These are phyloP conservation scores for Lepisosteus oculatus DNA, from an alignment of 2,113 vertebrate genomes.

Conservation along the genomic window DNA sequence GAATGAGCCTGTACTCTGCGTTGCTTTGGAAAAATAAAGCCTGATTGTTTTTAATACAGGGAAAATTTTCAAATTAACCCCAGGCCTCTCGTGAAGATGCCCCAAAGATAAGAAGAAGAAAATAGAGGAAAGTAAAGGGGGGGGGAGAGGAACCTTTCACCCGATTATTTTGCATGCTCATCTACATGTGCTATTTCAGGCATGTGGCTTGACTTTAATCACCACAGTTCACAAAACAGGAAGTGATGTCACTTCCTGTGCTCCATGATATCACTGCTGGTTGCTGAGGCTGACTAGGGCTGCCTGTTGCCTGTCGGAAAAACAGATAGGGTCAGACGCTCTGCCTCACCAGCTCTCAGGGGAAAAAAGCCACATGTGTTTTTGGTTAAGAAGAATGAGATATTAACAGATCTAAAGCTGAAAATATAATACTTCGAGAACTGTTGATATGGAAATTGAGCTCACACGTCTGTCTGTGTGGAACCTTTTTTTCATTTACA, in stretches of 20 bases:
- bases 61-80: slow-evolving; percentile 32
- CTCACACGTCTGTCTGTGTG: too few relatives aligned
- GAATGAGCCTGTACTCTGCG: slow-evolving; percentile 32
- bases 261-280: slow-evolving; percentile 60
- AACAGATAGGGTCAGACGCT: slow-evolving; percentile 53
- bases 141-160: slow-evolving; percentile 44
- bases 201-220: slow-evolving; percentile 38
- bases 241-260: slow-evolving; percentile 70
- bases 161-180: slow-evolving; percentile 49
- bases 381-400: slow-evolving; percentile 45
- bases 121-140: slow-evolving; percentile 19
- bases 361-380: slow-evolving; percentile 49
- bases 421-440: too few relatives aligned
- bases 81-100: slow-evolving; percentile 28
- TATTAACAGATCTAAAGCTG: not conserved
- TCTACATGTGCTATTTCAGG: slow-evolving; percentile 26
- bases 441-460: too few relatives aligned
- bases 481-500: too few relatives aligned
- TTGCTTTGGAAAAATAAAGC: slow-evolving; percentile 16
- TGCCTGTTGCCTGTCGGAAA: slow-evolving; percentile 54
- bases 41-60: slow-evolving; percentile 13
- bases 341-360: slow-evolving; percentile 34
- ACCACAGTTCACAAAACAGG: slow-evolving; percentile 55
- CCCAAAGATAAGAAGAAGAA: slow-evolving; percentile 11
- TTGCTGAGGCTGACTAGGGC: slow-evolving; percentile 31